Base-by-base conservation (phyloP, 2,888 invertebrate species). In the Parnassius glacialis region DNA sequence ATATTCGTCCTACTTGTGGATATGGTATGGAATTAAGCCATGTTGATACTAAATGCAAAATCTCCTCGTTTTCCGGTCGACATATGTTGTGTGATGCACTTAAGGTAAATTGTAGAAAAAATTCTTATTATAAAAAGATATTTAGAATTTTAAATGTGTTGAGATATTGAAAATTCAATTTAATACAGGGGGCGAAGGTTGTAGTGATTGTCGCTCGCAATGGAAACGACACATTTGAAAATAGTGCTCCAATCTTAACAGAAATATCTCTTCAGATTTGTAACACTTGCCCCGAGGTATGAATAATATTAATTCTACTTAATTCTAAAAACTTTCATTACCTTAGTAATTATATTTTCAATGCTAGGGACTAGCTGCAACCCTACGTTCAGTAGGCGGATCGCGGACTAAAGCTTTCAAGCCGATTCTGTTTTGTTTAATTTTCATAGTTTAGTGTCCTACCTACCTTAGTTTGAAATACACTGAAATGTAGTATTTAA, bases 21-120 rank as follows among this genome's bases (percentile, higher is more conserved):
- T 84, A 82, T 48, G 91, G 89, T 20, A 81, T 90, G 83, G 92
- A 92, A 64, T 79, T 92, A 0, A 89, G 90, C 62, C 90, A 91
- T 65, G 88, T 92, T 2, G 90, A 91, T 67, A 91, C 90, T 43
- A 87, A 84, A 69, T 90, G 91, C 66, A 87, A 80, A 65, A 85
- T 92, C 7, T 80, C 87, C 3, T 84, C 90, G 0, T 90, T 75
- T 67, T 87, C 88, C 10, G 92, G 92, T 0, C 74, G 79, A 5
- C 85, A 89, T 59, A 87, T 87, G 84, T 72, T 92, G 3, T 84
- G 85, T 64, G 85, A 89, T 61, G 90, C 92, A 1, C 73, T 92
- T 9, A 75, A 74, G 74, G 92, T 91, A 74, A 54, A 16, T n/a
- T 44, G 41, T 9, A 12, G 10, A 3, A 43, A 59, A 20, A 53